Conservation (phyloP, 2,113 vertebrate genomes). For the Tachysurus fulvidraco region DNA sequence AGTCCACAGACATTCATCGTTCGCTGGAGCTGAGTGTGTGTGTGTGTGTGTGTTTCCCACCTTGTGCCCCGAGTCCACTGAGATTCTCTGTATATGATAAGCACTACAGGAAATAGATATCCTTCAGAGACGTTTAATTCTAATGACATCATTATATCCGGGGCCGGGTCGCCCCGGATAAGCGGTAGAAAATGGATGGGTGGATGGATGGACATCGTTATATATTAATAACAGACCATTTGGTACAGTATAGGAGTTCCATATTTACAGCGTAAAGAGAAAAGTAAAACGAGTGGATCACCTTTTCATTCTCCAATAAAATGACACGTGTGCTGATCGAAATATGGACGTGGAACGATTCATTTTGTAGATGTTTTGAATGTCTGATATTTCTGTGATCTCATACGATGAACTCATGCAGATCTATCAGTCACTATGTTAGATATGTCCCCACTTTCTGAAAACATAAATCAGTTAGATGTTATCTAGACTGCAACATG, state of each 20-base stretch:
- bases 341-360: background rate
- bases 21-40: too few relatives aligned
- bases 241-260: rapidly evolving
- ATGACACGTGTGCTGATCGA: background rate
- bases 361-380: background rate
- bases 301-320: background rate
- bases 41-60: too few relatives aligned
- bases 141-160: too few relatives aligned
- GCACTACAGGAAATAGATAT: too few relatives aligned
- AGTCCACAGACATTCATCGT: too few relatives aligned
- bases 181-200: too few relatives aligned
- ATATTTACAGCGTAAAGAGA: background rate
- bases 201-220: too few relatives aligned
- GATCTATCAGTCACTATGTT: too few relatives aligned
- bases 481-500: background rate
- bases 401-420: background rate
- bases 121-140: background rate
- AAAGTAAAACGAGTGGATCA: background rate
- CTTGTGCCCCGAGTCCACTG: too few relatives aligned
- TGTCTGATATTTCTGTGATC: background rate
- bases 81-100: too few relatives aligned
- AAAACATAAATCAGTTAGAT: background rate
- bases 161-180: too few relatives aligned
- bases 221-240: background rate
- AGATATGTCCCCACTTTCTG: too few relatives aligned